Conservation (phyloP, 2,113 vertebrate genomes). For the Neotragus moschatus region DNA sequence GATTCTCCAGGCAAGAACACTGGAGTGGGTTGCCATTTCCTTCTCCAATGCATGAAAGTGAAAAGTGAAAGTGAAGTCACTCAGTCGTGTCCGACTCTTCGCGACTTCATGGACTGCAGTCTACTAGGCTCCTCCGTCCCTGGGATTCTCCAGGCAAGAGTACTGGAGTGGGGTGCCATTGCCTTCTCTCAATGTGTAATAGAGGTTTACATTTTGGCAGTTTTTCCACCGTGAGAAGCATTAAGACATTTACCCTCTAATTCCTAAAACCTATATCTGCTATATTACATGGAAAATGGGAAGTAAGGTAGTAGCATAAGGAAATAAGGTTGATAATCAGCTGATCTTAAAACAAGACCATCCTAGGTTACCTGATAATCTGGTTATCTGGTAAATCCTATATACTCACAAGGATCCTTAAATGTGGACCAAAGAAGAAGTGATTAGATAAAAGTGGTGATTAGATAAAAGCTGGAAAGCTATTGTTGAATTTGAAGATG, state of each 20-base stretch:
- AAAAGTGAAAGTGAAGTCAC: no score
- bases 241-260: accelerated
- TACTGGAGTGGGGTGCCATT: no score
- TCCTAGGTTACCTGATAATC: neutral
- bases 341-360: neutral
- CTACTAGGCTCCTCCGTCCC: no score
- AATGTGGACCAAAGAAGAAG: no score
- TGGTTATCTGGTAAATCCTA: neutral
- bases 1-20: no score
- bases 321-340: neutral
- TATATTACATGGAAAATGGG: neutral
- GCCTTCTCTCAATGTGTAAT: no score
- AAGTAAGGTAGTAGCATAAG: neutral
- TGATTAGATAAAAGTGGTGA: no score
- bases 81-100: no score
- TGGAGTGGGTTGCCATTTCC: no score
- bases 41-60: no score
- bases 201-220: neutral
- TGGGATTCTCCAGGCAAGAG: no score
- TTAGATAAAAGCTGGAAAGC: neutral
- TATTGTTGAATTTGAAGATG: neutral
- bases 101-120: no score
- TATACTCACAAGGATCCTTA: neutral
- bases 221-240: neutral
- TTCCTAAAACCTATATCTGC: neutral